Base-by-base conservation (phyloP, 2,888 invertebrate species). In the Tanypteryx hageni region DNA sequence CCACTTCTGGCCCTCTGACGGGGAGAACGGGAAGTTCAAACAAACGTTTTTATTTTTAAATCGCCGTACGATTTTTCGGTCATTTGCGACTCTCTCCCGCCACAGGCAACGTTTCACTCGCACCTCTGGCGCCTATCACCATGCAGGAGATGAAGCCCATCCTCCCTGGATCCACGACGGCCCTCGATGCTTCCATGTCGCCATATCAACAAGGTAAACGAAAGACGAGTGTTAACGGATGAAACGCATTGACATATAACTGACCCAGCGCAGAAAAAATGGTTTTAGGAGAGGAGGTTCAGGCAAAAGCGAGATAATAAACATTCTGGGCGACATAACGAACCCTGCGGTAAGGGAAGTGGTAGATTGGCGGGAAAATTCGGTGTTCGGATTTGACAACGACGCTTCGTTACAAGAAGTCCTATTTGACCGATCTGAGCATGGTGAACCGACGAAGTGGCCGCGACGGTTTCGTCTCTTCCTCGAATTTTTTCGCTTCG, bases 101-200 rank as follows among this genome's bases (percentile, higher is more conserved):
- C 61, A 93, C 93, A 94, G 96, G 96, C 95, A 95, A 96, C 95
- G 96, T 96, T 95, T 96, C 97, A 93, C 95, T 97, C 95, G 97
- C 97, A 94, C 97, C 97, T 94, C 95, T 97, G 95, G 97, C 97
- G 94, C 97, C 97, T 94, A 96, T 97, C 95, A 97, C 96, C 95
- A 97, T 97, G 96, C 97, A 97, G 95, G 97, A 97, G 95, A 96
- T 97, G 96, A 97, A 97, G 96, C 95, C 93, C 18, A 93, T 93
- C 92, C 83, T 93, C 57, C 83, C 92, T 59, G 89, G 93, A 56
- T 83, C 93, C 82, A 92, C 92, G 22, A 85, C 92, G n/a, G 95
- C 97, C 93, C 95, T 97, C 95, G 97, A 97, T 94, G 96, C 96
- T 94, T 95, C 96, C 94, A 95, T 97, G 94, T 96, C 97, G 94